Percentiles rank a stretch among this genome's conserved stretches.
Evolutionary conservation across 2,888 invertebrate genomes (phyloP).

Genomic region (Lycophotia porphyrea): DNA sequence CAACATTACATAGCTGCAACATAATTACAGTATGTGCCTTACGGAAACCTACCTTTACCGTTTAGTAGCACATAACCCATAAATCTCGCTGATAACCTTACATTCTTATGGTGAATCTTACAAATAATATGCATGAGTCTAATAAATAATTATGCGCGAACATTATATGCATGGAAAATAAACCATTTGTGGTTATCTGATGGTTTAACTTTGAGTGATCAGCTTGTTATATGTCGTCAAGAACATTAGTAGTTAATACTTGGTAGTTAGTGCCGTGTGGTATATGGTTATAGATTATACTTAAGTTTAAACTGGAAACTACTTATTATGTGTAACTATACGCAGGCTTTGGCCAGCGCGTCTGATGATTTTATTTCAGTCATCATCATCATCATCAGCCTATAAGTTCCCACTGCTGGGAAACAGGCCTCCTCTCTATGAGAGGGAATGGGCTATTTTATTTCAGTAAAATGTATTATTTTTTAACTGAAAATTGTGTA

Average conservation of each 20-base stretch:
- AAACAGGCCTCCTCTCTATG: no score
- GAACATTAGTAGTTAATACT: constrained; percentile 19
- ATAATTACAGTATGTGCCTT: constrained; percentile 16
- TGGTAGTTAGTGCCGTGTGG: constrained; percentile 2
- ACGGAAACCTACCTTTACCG: constrained; percentile 43
- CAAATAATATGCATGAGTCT: constrained; percentile 52
- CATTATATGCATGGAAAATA: constrained; percentile 49
- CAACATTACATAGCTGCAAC: background rate
- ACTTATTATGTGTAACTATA: background rate
- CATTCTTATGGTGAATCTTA: constrained; percentile 58
- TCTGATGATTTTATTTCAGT: background rate
- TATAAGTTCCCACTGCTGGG: no score
- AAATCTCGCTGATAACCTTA: constrained; percentile 56
- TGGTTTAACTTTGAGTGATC: constrained; percentile 45
- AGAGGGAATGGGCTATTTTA: no score
- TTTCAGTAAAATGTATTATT: background rate
- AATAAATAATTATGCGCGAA: constrained; percentile 52
- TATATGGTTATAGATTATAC: constrained; percentile 19
- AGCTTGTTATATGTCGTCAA: constrained; percentile 39
- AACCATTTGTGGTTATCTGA: constrained; percentile 41
- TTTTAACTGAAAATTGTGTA: background rate
- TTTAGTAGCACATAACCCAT: constrained; percentile 50
- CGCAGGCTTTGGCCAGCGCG: no score
- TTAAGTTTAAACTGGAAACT: background rate
- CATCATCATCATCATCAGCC: no score